Base-by-base conservation (phyloP, 2,888 invertebrate genomes). In the Drosophila neotestacea region DNA sequence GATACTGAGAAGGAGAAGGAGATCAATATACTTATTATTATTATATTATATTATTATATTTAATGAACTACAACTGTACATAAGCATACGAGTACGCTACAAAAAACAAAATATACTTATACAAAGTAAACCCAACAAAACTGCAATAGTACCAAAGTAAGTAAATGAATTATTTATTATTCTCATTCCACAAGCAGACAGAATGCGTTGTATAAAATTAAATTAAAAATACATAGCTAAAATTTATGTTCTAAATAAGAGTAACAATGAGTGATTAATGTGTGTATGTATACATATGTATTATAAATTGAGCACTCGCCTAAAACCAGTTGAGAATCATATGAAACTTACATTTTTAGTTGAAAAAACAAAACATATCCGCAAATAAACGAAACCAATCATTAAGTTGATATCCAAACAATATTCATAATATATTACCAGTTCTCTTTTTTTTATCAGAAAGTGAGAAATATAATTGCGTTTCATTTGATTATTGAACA, bases 101-200 rank as follows among this genome's bases (percentile, higher is more conserved):
- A 60, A 50, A 27, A 61, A 41, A 34, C 36, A 22, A 27, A 36
- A 61, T 44, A 34, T 38, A 38, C 30, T 41, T 41, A 60, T 52
- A 34, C 52, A 34, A 36, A 11, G 48, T 52, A n/a, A 52, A 74
- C 66, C 60, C 58, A 56, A 67, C 32, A 56, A 41, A 56, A 60
- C 67, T 63, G 88, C 85, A 85, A 85, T 85, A 85, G 88, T 81
- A 84, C 76, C 88, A 48, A 78, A 63, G 79, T 85, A 85, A 87
- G 85, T 87, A 87, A 85, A 83, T 83, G 75, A 85, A 87, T 82
- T 87, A 77, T 82, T 87, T 86, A 77, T 77, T 55, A 79, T 69
- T 67, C 67, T 68, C 58, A 69, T 70, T 72, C 68, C 70, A 68
- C 67, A 63, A 63, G 69, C 48, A 58, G 34, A 52, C 46, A 34